Evolutionary conservation across 2,797 vertebrate genomes (phyloP).

Genomic region (Alectoris magna): DNA sequence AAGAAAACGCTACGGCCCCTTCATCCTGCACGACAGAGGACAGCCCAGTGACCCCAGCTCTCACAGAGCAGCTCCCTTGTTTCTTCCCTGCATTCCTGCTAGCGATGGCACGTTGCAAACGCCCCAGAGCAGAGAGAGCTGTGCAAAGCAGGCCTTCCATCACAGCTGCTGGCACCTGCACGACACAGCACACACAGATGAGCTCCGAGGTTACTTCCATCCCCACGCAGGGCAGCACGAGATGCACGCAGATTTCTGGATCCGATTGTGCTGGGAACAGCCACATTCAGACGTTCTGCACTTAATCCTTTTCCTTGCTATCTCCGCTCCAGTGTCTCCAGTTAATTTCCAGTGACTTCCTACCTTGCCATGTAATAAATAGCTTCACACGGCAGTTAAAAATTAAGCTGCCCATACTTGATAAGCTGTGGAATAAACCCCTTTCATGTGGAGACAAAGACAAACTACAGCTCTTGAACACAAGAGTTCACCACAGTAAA

Average conservation of each 20-base stretch:
- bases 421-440: constrained; percentile 48
- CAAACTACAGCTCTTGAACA: constrained; percentile 14
- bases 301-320: not conserved
- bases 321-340: not conserved
- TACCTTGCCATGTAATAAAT: not conserved
- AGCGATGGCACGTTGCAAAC: not conserved
- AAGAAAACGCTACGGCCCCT: not conserved
- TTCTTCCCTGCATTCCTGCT: not conserved
- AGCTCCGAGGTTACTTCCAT: not conserved
- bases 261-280: not conserved
- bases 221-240: not conserved
- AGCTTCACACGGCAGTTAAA: constrained; percentile 1
- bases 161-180: not conserved
- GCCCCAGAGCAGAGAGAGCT: not conserved
- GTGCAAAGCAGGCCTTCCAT: not conserved
- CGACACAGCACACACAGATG: too few species aligned
- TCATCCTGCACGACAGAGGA: rapidly evolving
- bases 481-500: not conserved
- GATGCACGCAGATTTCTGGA: not conserved
- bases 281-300: not conserved
- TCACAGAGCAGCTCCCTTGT: not conserved
- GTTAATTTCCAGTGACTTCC: constrained; percentile 23
- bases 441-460: constrained; percentile 50
- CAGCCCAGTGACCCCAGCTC: not conserved
- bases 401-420: constrained; percentile 34